Evolutionary conservation across 1,140 invertebrate genomes (phyloP).

Genomic region (Pachypeltis micranthus): DNA sequence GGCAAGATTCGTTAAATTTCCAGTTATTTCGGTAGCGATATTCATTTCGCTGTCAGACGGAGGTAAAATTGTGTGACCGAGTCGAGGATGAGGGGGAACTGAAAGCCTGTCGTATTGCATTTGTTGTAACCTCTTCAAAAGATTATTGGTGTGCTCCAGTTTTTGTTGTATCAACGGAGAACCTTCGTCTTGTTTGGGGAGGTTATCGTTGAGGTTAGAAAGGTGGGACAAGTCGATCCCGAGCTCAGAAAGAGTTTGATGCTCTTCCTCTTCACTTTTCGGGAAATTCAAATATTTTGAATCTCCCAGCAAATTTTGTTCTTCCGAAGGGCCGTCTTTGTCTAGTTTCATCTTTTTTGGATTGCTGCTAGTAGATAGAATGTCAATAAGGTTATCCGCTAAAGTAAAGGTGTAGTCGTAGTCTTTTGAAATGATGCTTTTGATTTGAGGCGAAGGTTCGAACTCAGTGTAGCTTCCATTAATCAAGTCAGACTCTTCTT

Average conservation of each 20-base stretch:
- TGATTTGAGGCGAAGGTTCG: not conserved
- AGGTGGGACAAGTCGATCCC: conserved; percentile 69
- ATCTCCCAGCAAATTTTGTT: conserved; percentile 48
- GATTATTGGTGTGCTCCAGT: conserved; percentile 58
- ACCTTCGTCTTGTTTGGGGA: not conserved
- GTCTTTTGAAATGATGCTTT: conserved; percentile 51
- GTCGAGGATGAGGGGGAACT: conserved; percentile 55
- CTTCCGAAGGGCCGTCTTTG: conserved; percentile 44
- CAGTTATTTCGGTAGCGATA: conserved; percentile 48
- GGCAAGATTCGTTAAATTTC: conserved; percentile 63
- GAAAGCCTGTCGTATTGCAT: conserved; percentile 71
- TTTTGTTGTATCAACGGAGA: conserved; percentile 44
- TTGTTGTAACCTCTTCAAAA: conserved; percentile 64
- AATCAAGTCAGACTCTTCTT: conserved; percentile 86
- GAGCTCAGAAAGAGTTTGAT: conserved; percentile 57
- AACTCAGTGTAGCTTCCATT: conserved; percentile 77
- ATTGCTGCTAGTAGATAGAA: conserved; percentile 67
- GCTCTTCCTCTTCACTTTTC: conserved; percentile 59
- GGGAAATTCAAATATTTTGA: conserved; percentile 42
- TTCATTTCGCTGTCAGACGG: conserved; percentile 52
- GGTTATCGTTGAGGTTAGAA: not conserved
- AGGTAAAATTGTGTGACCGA: conserved; percentile 50
- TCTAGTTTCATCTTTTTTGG: conserved; percentile 55
- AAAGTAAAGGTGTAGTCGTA: conserved; percentile 68
- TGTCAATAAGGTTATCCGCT: conserved; percentile 73